Conservation (phyloP, 2,888 invertebrate genomes). For the Apodemia duryi region DNA sequence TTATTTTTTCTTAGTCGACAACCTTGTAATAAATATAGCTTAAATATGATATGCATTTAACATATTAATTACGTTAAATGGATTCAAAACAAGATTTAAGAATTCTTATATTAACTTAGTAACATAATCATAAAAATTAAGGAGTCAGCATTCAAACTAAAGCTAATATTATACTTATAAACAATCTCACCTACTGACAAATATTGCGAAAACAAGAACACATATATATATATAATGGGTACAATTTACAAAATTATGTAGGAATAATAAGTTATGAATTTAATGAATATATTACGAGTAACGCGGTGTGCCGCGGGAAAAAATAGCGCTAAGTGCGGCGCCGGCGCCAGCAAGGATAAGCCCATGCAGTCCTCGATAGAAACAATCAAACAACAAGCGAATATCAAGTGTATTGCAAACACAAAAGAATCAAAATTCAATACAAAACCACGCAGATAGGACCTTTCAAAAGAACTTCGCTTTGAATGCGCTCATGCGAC, state of each 20-base stretch:
- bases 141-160: background rate
- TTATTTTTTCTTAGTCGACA: too few species aligned
- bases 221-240: background rate
- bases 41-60: too few species aligned
- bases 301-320: slow-evolving; percentile 62
- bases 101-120: background rate
- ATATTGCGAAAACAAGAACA: background rate
- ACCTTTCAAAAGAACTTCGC: slow-evolving; percentile 43
- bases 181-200: background rate
- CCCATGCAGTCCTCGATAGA: slow-evolving; percentile 50
- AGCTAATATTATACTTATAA: background rate
- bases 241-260: slow-evolving; percentile 14
- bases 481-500: slow-evolving; percentile 75
- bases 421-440: slow-evolving; percentile 38
- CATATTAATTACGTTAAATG: too few species aligned
- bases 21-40: too few species aligned
- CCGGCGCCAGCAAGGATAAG: slow-evolving; percentile 65
- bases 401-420: slow-evolving; percentile 38
- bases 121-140: background rate
- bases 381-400: slow-evolving; percentile 38
- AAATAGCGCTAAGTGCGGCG: slow-evolving; percentile 73
- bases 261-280: slow-evolving; percentile 51
- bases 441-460: slow-evolving; percentile 37
- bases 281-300: slow-evolving; percentile 74
- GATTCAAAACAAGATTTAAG: background rate